phyloP scores from a whole-genome alignment of 2,888 invertebrate genomes.

The Sesia bembeciformis region DNA sequence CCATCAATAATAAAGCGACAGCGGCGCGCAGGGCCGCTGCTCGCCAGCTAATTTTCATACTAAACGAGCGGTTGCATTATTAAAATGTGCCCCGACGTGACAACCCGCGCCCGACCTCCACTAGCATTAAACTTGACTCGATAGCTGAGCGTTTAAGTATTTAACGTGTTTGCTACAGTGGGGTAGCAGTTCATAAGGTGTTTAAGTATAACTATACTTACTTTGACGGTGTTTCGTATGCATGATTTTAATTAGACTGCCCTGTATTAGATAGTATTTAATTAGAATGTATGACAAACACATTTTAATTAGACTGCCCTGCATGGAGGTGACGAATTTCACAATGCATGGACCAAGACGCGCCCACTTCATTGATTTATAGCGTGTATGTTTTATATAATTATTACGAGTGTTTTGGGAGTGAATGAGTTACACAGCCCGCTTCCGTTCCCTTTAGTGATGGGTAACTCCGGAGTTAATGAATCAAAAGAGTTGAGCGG shows the following conservation, averaged over 20 bases:
- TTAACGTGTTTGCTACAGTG: conserved; percentile 40
- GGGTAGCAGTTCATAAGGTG: conserved; percentile 20
- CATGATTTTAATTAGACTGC: neutral
- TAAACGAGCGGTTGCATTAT: conserved; percentile 70
- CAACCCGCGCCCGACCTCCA: conserved; percentile 46
- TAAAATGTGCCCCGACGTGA: conserved; percentile 61
- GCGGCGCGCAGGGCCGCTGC: conserved; percentile 31
- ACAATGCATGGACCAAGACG: too few relatives aligned
- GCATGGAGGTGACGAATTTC: too few relatives aligned
- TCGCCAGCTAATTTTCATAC: conserved; percentile 69
- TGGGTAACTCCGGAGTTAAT: too few relatives aligned
- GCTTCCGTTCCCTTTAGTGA: too few relatives aligned
- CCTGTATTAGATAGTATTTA: too few relatives aligned
- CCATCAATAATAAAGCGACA: conserved; percentile 51
- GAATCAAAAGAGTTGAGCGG: too few relatives aligned
- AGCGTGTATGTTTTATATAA: too few relatives aligned
- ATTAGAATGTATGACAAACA: neutral
- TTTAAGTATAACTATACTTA: neutral
- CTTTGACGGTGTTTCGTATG: neutral
- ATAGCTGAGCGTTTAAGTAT: conserved; percentile 47
- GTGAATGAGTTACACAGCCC: too few relatives aligned
- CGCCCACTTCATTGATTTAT: too few relatives aligned
- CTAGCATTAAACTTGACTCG: conserved; percentile 50
- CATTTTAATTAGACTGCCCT: neutral
- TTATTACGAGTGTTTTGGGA: too few relatives aligned